phyloP scores from a whole-genome alignment of 2,797 vertebrate species.

The Tangara arthus region DNA sequence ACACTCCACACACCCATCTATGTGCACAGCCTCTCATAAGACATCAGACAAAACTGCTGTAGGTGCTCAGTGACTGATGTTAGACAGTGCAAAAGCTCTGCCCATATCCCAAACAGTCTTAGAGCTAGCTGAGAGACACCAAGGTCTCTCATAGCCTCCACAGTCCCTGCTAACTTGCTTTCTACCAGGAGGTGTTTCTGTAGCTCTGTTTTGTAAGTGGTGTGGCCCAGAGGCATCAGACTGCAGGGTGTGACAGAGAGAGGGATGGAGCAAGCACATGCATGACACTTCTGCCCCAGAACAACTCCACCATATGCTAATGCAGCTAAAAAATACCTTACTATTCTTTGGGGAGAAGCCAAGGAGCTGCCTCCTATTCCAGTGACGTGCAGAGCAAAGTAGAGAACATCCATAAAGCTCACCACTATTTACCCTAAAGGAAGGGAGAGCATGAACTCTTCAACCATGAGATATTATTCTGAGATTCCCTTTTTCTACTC shows the following conservation, averaged over 20 bases:
- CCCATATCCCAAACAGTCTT: background rate
- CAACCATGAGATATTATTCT: background rate
- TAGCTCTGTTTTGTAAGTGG: background rate
- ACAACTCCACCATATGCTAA: background rate
- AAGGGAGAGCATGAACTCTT: background rate
- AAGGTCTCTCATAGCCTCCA: background rate
- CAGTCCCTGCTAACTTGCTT: background rate
- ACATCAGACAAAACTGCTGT: background rate
- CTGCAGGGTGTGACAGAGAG: background rate
- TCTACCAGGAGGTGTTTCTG: background rate
- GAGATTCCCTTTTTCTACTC: background rate
- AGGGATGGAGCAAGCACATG: background rate
- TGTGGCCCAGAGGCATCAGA: background rate
- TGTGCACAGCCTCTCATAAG: background rate
- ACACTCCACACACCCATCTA: fast-evolving
- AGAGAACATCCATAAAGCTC: background rate
- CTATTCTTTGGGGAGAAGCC: background rate
- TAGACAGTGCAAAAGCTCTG: background rate
- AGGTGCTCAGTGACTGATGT: background rate
- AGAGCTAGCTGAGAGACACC: background rate
- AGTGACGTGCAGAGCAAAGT: background rate
- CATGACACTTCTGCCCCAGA: background rate
- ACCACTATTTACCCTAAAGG: background rate
- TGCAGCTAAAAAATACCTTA: background rate
- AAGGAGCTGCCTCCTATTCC: background rate